phyloP scores from a whole-genome alignment of 92 coral and sea anemone species.

The Paragorgia papillata region DNA sequence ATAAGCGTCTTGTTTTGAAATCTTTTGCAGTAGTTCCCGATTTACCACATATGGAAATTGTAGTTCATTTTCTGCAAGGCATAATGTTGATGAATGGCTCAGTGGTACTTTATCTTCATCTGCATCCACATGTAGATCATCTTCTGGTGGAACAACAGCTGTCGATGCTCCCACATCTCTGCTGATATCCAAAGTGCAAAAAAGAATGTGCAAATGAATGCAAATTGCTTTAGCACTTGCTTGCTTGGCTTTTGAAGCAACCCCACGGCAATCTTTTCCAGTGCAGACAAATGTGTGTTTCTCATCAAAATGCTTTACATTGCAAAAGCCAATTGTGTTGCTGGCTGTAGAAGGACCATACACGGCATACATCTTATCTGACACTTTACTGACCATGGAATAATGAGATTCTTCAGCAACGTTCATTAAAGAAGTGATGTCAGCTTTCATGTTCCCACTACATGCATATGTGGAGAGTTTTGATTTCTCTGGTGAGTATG shows the following conservation, averaged over 20 bases:
- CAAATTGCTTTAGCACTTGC: too few relatives aligned
- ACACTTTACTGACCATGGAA: too few relatives aligned
- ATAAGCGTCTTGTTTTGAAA: neutral
- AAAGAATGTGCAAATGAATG: too few relatives aligned
- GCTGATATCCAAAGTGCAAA: slow-evolving; percentile 1
- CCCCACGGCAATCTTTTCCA: slow-evolving; percentile 30
- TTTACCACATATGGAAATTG: neutral
- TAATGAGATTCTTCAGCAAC: neutral
- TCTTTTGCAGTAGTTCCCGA: neutral
- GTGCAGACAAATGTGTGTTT: slow-evolving; percentile 6
- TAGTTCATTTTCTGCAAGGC: too few relatives aligned
- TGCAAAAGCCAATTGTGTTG: too few relatives aligned
- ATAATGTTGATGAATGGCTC: too few relatives aligned
- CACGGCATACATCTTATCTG: too few relatives aligned
- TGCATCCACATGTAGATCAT: too few relatives aligned
- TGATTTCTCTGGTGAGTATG: neutral
- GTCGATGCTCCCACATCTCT: neutral
- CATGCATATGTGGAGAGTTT: neutral
- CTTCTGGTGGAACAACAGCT: neutral
- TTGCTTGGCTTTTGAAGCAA: too few relatives aligned
- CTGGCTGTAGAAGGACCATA: too few relatives aligned
- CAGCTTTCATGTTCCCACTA: neutral
- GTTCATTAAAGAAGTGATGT: neutral
- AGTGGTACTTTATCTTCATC: too few relatives aligned
- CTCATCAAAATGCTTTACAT: too few relatives aligned